A percentile compares a stretch with the other conserved stretches of the same genome.
Conservation (phyloP, 2,113 vertebrate genomes). For the Hippotragus niger region DNA sequence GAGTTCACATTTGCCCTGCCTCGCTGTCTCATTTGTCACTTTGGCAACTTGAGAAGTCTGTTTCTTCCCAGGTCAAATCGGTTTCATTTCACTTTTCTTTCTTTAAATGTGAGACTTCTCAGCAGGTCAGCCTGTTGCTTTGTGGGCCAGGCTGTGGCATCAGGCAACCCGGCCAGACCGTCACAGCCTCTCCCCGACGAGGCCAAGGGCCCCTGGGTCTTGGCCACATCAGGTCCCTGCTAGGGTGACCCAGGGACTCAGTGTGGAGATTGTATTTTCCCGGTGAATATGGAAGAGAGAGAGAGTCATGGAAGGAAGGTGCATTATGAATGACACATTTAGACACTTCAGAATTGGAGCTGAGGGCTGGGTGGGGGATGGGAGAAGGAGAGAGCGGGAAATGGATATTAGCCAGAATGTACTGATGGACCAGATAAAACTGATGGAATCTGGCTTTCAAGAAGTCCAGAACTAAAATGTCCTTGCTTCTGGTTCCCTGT, state of each 20-base stretch:
- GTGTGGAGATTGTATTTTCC: neutral
- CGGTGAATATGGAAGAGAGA: neutral
- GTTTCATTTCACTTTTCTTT: neutral
- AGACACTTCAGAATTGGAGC: neutral
- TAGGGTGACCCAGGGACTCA: neutral
- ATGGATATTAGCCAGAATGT: neutral
- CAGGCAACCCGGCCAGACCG: neutral
- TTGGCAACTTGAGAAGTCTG: neutral
- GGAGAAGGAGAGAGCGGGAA: neutral
- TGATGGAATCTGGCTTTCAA: neutral
- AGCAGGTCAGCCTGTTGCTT: neutral
- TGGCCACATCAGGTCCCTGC: neutral
- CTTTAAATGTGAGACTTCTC: neutral
- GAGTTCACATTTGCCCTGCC: neutral
- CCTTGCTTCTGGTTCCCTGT: neutral
- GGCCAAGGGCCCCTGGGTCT: no score
- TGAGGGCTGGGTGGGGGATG: neutral
- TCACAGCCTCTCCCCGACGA: neutral
- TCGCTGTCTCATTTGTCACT: neutral
- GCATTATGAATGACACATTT: neutral
- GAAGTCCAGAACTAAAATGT: neutral
- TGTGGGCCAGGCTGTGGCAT: neutral
- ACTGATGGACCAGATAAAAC: neutral
- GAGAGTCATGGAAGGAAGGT: neutral
- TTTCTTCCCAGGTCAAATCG: slow-evolving; percentile 14